A percentile compares a stretch with the other conserved stretches of the same genome.
Evolutionary conservation across 1,140 invertebrate genomes (phyloP).

Genomic region (Prorops nasuta): DNA sequence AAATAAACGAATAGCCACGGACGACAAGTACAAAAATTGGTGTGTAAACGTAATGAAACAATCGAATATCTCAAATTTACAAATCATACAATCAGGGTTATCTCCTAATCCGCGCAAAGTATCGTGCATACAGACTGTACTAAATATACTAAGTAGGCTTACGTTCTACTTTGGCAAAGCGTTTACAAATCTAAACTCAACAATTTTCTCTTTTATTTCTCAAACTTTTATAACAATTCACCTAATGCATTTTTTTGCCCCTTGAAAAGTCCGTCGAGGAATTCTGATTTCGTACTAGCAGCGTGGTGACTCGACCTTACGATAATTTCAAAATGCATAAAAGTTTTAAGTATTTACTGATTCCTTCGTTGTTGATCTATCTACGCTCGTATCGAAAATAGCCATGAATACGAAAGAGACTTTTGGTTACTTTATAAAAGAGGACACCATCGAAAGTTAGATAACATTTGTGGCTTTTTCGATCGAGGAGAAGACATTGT

Average conservation of each 20-base stretch:
- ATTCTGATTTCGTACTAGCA: conserved; percentile 23
- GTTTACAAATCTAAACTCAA: conserved; percentile 35
- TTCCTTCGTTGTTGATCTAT: neutral
- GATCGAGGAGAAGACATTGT: too few species aligned
- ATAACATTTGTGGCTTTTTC: too few species aligned
- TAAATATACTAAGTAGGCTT: conserved; percentile 40
- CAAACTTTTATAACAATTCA: too few species aligned
- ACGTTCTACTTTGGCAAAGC: conserved; percentile 37
- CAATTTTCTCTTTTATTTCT: conserved; percentile 13
- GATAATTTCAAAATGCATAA: conserved; percentile 34
- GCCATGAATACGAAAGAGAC: too few species aligned
- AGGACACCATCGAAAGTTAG: too few species aligned
- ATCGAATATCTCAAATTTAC: too few species aligned
- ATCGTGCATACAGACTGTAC: conserved; percentile 33
- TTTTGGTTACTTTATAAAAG: too few species aligned
- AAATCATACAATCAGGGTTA: conserved; percentile 23
- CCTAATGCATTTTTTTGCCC: conserved; percentile 5
- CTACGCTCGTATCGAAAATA: neutral
- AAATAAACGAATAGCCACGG: too few species aligned
- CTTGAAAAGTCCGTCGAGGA: conserved; percentile 22
- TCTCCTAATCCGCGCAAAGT: too few species aligned
- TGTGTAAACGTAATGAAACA: too few species aligned
- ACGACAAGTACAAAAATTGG: too few species aligned
- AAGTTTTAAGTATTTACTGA: conserved; percentile 18
- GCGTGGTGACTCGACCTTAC: conserved; percentile 20